These are phyloP conservation scores for Tragopan temminckii DNA, from an alignment of 2,797 vertebrate genomes.

Conservation along the genomic window DNA sequence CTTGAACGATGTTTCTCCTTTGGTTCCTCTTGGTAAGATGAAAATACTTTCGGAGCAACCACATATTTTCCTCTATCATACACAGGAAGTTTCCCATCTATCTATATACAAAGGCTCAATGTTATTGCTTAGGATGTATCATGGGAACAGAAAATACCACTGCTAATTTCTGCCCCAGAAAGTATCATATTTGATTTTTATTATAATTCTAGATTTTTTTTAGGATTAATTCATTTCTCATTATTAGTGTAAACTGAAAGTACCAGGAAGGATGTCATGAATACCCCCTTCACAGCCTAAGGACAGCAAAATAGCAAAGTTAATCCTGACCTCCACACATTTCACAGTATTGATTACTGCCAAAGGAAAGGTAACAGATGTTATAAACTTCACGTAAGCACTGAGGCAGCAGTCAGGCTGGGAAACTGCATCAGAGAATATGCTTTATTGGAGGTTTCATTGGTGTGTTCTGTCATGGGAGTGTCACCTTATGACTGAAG, in stretches of 20 bases:
- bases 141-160: slow-evolving; percentile 12
- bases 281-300: neutral
- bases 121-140: slow-evolving; percentile 11
- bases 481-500: neutral
- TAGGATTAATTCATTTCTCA: neutral
- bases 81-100: slow-evolving; percentile 34
- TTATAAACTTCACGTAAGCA: rapidly evolving
- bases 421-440: neutral
- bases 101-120: neutral
- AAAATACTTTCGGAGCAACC: slow-evolving; percentile 1
- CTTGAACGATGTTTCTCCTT: slow-evolving; percentile 7
- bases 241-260: slow-evolving; percentile 24
- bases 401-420: neutral
- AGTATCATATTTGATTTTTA: slow-evolving; percentile 48
- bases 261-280: neutral
- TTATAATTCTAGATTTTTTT: slow-evolving; percentile 25
- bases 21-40: neutral
- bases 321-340: neutral
- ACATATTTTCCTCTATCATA: neutral
- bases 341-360: neutral
- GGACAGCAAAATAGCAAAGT: neutral
- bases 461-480: neutral
- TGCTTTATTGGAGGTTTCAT: neutral
- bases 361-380: neutral
- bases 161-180: slow-evolving; percentile 14